These are phyloP conservation scores for Hylomyscus alleni DNA, from an alignment of 2,797 vertebrate species.

Conservation along the genomic window DNA sequence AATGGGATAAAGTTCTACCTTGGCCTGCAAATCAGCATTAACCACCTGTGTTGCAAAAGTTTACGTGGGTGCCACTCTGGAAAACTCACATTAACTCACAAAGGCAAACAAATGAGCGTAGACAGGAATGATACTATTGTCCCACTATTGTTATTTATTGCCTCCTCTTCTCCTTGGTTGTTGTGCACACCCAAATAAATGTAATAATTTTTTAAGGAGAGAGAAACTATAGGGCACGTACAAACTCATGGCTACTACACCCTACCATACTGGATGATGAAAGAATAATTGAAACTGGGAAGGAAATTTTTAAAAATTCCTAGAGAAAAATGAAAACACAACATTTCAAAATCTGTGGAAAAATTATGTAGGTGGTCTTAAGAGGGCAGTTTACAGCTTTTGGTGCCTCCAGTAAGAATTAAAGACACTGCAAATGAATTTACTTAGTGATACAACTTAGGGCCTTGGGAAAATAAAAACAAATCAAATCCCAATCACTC, in stretches of 20 bases:
- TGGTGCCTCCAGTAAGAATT: too few relatives aligned
- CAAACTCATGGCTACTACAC: neutral
- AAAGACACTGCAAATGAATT: neutral
- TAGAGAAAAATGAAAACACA: neutral
- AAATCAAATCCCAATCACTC: neutral
- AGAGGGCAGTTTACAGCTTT: neutral
- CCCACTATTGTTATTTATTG: neutral
- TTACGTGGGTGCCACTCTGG: neutral
- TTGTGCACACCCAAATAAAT: neutral
- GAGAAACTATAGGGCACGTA: neutral
- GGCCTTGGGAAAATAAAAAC: neutral
- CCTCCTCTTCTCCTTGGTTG: neutral
- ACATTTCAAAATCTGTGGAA: neutral
- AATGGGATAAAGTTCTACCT: neutral
- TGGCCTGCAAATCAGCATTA: neutral
- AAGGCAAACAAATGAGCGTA: neutral
- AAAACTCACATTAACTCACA: neutral
- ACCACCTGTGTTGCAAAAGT: neutral
- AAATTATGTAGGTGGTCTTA: neutral
- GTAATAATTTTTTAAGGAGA: neutral
- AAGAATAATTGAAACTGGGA: neutral
- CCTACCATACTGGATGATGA: neutral
- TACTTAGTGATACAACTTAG: neutral
- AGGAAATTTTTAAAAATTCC: neutral
- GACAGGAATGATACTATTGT: neutral